Evolutionary conservation across 2,888 invertebrate species (phyloP).

Genomic region (Bembecia ichneumoniformis): DNA sequence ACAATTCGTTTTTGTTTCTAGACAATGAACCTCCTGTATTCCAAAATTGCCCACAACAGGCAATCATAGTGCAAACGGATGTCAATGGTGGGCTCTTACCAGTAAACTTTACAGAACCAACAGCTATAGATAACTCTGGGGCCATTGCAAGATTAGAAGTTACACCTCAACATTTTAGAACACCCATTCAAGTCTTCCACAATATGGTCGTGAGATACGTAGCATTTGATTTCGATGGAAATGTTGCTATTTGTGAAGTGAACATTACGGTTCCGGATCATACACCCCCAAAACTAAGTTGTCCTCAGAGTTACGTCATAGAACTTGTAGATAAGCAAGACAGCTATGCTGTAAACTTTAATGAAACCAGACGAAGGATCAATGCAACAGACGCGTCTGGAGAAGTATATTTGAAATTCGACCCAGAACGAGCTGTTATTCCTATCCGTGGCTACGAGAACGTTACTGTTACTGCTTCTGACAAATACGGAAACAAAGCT

Average conservation of each 20-base stretch:
- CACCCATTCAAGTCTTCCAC: conserved; percentile 89
- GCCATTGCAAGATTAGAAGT: conserved; percentile 94
- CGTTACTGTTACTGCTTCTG: conserved; percentile 90
- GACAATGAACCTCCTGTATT: conserved; percentile 97
- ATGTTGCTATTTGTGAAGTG: conserved; percentile 96
- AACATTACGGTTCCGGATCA: conserved; percentile 95
- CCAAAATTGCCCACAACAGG: conserved; percentile 95
- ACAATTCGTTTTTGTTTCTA: conserved; percentile 29
- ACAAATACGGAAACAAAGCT: conserved; percentile 89
- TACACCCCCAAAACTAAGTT: conserved; percentile 90
- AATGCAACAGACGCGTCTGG: conserved; percentile 91
- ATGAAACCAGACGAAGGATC: conserved; percentile 87
- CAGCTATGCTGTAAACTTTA: conserved; percentile 91
- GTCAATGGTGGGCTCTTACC: conserved; percentile 90
- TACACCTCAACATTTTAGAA: conserved; percentile 91
- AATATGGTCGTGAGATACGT: conserved; percentile 95
- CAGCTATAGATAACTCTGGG: conserved; percentile 95
- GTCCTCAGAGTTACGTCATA: conserved; percentile 94
- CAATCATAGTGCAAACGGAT: conserved; percentile 90
- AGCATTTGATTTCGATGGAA: conserved; percentile 97
- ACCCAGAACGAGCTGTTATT: conserved; percentile 87
- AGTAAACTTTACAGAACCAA: conserved; percentile 93
- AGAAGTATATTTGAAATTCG: conserved; percentile 85
- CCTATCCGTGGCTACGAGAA: conserved; percentile 91
- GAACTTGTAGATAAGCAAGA: conserved; percentile 92